Evolutionary conservation across 1,140 invertebrate species (phyloP).

Genomic region (Aphis gossypii): DNA sequence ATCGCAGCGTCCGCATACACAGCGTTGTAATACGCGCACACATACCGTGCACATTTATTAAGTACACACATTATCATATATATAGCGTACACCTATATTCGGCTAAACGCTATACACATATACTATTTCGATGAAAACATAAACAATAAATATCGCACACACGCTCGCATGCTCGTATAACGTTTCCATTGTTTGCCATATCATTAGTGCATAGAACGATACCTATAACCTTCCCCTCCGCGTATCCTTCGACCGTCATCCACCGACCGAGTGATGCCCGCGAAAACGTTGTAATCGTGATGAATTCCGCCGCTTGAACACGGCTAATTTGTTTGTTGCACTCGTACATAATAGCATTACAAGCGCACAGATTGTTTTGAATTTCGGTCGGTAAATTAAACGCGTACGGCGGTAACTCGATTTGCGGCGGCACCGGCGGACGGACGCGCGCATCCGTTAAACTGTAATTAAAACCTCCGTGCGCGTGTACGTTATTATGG

Average conservation of each 20-base stretch:
- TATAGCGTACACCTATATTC: not conserved
- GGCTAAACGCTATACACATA: not conserved
- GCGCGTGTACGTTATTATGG: not conserved
- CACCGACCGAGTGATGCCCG: not conserved
- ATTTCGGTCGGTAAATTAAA: slow-evolving; percentile 24
- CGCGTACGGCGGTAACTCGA: not conserved
- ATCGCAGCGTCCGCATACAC: not conserved
- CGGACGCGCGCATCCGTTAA: not conserved
- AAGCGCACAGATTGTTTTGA: not conserved
- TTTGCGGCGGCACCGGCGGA: not conserved
- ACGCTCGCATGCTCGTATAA: not conserved
- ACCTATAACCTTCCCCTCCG: too few relatives aligned
- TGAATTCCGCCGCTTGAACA: not conserved
- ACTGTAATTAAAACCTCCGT: not conserved
- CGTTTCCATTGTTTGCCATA: not conserved
- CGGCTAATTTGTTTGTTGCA: slow-evolving; percentile 3
- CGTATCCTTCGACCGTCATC: too few relatives aligned
- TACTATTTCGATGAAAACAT: not conserved
- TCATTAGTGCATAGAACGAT: not conserved
- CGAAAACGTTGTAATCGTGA: not conserved
- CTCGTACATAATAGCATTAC: not conserved
- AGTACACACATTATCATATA: not conserved
- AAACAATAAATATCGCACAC: not conserved
- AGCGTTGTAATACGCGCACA: fast-evolving
- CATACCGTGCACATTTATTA: not conserved